These are phyloP conservation scores for Sussaba pulchella DNA, from an alignment of 2,888 invertebrate species.

Conservation along the genomic window DNA sequence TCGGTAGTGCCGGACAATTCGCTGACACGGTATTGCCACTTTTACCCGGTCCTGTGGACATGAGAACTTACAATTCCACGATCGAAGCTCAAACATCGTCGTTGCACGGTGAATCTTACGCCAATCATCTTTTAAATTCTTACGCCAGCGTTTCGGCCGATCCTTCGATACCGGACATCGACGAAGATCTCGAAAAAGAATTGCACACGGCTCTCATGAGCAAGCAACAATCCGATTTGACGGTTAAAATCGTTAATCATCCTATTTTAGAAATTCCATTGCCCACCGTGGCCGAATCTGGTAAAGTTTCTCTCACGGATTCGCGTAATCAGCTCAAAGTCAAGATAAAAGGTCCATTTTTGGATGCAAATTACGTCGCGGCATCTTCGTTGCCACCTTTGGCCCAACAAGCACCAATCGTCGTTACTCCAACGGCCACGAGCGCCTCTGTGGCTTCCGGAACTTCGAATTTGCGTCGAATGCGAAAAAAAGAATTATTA, in stretches of 20 bases:
- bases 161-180: slow-evolving; percentile 90
- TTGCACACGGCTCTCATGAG: slow-evolving; percentile 88
- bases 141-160: slow-evolving; percentile 90
- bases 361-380: slow-evolving; percentile 89
- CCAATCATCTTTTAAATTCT: slow-evolving; percentile 88
- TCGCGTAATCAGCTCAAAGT: slow-evolving; percentile 95
- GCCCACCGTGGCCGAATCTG: slow-evolving; percentile 84
- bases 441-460: slow-evolving; percentile 86
- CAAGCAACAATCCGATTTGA: slow-evolving; percentile 76
- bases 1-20: slow-evolving; percentile 82
- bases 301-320: slow-evolving; percentile 91
- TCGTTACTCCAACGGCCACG: slow-evolving; percentile 83
- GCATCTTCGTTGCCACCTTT: slow-evolving; percentile 87
- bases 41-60: slow-evolving; percentile 94
- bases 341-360: slow-evolving; percentile 95
- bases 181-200: slow-evolving; percentile 92
- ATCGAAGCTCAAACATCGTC: slow-evolving; percentile 87
- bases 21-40: slow-evolving; percentile 89
- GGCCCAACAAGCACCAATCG: slow-evolving; percentile 85
- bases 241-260: slow-evolving; percentile 70
- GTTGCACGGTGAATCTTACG: slow-evolving; percentile 87
- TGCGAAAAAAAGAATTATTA: slow-evolving; percentile 95
- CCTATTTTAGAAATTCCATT: slow-evolving; percentile 77
- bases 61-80: slow-evolving; percentile 92
- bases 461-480: slow-evolving; percentile 91